Evolutionary conservation across 1,140 invertebrate species (phyloP), one percentile per base, ranked within the genome.

Genomic region (Philopotamus ludificatus): DNA sequence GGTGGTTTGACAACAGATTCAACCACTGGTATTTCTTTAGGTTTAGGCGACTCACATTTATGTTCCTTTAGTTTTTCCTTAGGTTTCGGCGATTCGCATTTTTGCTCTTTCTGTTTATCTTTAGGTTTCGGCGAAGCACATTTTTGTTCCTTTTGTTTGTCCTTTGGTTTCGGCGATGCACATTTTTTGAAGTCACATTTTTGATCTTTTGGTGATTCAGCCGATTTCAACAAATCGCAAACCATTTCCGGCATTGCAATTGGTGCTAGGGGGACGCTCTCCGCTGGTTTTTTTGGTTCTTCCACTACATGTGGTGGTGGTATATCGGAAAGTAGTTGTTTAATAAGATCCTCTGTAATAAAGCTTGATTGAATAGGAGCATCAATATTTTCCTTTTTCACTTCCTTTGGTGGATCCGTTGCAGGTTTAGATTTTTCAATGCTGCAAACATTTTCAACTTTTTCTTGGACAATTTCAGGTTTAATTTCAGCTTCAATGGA

Each of bases 271-370:
- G 16, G n/a, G 8, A 3, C 3, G 18, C 44, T 18, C 8, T 42
- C 25, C 3, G 3, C 55, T 8, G 39, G 3, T 9, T 63, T 63
- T 20, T 45, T 44, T n/a, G 4, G 28, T 20, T 64, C n/a, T 15
- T 53, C 22, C 7, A 9, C 26, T 12, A 64, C 20, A 55, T 25
- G 28, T 15, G 12, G 9, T 25, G 65, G 65, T 15, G 65, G 65
- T 10, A 41, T 58, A 58, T 67, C 60, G 16, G 59, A 57, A 1
- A 67, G 39, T 21, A 67, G 42, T 16, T 23, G 21, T 34, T 57
- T 15, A 8, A 67, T 67, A 10, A 67, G 45, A 18, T 67, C 65
- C 16, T 67, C 65, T 2, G 65, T 16, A 26, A 66, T 42, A 8
- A n/a, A 39, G n/a, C 34, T 34, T 34, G 28, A 34, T 34, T 34